Base-by-base conservation (phyloP, 2,113 vertebrate species). In the Rhea pennata region DNA sequence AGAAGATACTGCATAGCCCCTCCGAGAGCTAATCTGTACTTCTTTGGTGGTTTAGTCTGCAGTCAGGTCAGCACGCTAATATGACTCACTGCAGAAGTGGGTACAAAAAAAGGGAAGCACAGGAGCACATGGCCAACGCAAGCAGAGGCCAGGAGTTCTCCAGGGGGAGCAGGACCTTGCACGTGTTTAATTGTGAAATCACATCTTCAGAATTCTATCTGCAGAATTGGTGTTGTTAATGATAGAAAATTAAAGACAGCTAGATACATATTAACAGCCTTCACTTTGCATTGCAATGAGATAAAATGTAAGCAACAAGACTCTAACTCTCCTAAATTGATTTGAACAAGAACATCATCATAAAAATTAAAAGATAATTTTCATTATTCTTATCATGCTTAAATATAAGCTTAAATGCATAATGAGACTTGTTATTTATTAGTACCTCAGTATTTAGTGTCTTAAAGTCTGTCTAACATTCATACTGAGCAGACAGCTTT, bases 111-210 rank as follows among this genome's bases (percentile, higher is more conserved):
- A 82, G 66, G 29, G 56, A 23, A 62, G 70, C 73, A 48, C 22
- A 40, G 36, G 36, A 33, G 72, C 26, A 11, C 29, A 16, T 0
- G 0, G 56, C 23, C 50, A 79, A n/a, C 65, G 67, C 4, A 33
- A 70, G 36, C 21, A 42, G 31, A 39, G 54, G 6, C 72, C 16
- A 39, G 4, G 53, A 4, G 8, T 67, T 77, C 6, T 84, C 51
- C 33, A 40, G 24, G 12, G 76, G 64, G 4, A 83, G 29, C 51
- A 85, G 74, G 29, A 72, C 56, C 78, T 70, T 72, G 53, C 50
- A 83, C 6, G 15, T 27, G 54, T 61, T 31, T 12, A 72, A 33
- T 12, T 84, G 51, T 65, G 70, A 92, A 96, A 71, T 62, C 61
- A 21, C 80, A 71, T 48, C 76, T 84, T 53, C 14, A 40, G 20